Evolutionary conservation across 2,113 vertebrate genomes (phyloP).

Genomic region (Chinchilla lanigera): DNA sequence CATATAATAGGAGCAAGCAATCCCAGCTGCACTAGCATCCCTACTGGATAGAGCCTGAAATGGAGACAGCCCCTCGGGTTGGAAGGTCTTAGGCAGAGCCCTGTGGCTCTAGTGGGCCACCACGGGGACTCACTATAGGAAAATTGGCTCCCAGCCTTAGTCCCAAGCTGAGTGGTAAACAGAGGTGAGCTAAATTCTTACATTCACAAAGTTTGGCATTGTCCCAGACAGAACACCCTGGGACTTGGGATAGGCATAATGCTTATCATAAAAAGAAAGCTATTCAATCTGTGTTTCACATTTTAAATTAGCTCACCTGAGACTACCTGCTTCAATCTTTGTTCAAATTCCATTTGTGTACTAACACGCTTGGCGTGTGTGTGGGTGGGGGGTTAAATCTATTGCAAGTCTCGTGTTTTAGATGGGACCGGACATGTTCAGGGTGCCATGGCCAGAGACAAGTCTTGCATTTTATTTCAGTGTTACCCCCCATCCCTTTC

Average conservation of each 20-base stretch:
- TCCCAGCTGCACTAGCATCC: not conserved
- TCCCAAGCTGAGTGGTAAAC: rapidly evolving
- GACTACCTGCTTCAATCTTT: slow-evolving; percentile 27
- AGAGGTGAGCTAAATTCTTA: rapidly evolving
- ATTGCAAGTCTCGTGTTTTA: not conserved
- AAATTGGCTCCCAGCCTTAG: rapidly evolving
- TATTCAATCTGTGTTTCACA: slow-evolving; percentile 73
- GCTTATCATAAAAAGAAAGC: slow-evolving; percentile 44
- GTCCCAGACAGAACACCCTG: not conserved
- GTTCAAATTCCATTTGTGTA: slow-evolving; percentile 43
- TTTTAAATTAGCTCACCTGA: slow-evolving; percentile 70
- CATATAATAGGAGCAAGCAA: not conserved
- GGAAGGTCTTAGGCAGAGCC: not conserved
- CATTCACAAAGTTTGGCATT: rapidly evolving
- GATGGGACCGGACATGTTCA: no score
- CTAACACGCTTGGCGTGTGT: not conserved
- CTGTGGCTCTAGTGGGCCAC: rapidly evolving
- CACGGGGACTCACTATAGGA: rapidly evolving
- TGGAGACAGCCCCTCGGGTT: no score
- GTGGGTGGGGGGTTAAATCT: not conserved
- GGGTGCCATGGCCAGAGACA: no score
- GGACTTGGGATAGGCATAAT: not conserved
- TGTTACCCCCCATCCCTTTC: not conserved
- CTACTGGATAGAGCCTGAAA: not conserved
- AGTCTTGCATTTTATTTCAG: slow-evolving; percentile 24